Conservation (phyloP, 1,140 invertebrate species). For the Drosophila parvula region DNA sequence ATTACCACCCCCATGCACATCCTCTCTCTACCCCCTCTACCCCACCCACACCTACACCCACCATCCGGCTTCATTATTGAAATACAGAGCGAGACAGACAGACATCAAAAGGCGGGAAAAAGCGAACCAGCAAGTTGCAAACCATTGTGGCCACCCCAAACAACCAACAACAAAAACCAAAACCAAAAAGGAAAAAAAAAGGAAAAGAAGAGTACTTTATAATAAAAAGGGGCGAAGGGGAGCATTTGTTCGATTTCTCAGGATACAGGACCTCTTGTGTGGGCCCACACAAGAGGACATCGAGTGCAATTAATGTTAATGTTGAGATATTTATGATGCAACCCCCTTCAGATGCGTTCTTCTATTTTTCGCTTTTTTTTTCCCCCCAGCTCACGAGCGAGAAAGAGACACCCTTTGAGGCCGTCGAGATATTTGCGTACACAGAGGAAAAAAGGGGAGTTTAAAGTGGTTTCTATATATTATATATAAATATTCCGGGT, state of each 20-base stretch:
- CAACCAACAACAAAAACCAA: conserved; percentile 25
- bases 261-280: conserved; percentile 70
- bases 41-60: conserved; percentile 32
- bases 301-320: conserved; percentile 84
- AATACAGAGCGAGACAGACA: conserved; percentile 52
- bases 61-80: conserved; percentile 70
- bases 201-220: conserved; percentile 10
- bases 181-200: background rate
- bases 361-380: conserved; percentile 43
- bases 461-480: background rate
- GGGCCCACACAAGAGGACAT: conserved; percentile 83
- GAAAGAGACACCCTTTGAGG: conserved; percentile 33
- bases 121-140: conserved; percentile 58
- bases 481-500: too few relatives aligned
- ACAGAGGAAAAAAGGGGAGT: background rate
- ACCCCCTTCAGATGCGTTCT: conserved; percentile 47
- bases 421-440: conserved; percentile 58
- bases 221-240: conserved; percentile 20
- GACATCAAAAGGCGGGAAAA: conserved; percentile 53
- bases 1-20: conserved; percentile 22
- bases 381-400: background rate
- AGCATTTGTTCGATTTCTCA: conserved; percentile 79
- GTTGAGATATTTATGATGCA: conserved; percentile 83
- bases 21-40: conserved; percentile 6
- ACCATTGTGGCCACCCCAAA: conserved; percentile 78